Evolutionary conservation across 1,140 invertebrate species (phyloP).

Genomic region (Halesus radiatus): DNA sequence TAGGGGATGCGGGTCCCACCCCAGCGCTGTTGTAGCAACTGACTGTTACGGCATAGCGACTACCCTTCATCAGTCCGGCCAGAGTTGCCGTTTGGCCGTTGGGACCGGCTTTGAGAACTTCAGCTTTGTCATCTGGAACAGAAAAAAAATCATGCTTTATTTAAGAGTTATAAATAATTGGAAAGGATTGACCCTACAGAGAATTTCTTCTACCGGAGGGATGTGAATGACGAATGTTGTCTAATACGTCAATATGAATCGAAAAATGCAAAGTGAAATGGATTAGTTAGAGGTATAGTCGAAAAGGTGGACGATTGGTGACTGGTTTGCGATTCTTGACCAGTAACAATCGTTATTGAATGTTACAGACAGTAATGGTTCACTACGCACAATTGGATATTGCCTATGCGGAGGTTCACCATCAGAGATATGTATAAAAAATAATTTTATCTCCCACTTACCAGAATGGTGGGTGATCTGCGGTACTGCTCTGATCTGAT

Average conservation of each 20-base stretch:
- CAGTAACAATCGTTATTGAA: too few species aligned
- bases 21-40: slow-evolving; percentile 90
- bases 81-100: slow-evolving; percentile 66
- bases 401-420: too few species aligned
- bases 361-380: too few species aligned
- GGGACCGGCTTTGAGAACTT: slow-evolving; percentile 70
- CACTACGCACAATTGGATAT: too few species aligned
- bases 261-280: too few species aligned
- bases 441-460: too few species aligned
- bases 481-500: slow-evolving; percentile 72
- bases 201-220: too few species aligned
- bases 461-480: slow-evolving; percentile 62
- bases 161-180: background rate
- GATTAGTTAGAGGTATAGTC: too few species aligned
- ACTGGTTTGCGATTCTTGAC: too few species aligned
- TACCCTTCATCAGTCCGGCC: slow-evolving; percentile 81
- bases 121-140: slow-evolving; percentile 62
- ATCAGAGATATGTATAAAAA: too few species aligned
- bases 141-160: background rate
- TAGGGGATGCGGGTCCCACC: slow-evolving; percentile 84
- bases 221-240: background rate
- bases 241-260: too few species aligned
- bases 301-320: too few species aligned
- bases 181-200: background rate
- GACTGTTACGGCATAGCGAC: slow-evolving; percentile 84